Base-by-base conservation (phyloP, 2,113 vertebrate genomes). In the Tupaia tana region DNA sequence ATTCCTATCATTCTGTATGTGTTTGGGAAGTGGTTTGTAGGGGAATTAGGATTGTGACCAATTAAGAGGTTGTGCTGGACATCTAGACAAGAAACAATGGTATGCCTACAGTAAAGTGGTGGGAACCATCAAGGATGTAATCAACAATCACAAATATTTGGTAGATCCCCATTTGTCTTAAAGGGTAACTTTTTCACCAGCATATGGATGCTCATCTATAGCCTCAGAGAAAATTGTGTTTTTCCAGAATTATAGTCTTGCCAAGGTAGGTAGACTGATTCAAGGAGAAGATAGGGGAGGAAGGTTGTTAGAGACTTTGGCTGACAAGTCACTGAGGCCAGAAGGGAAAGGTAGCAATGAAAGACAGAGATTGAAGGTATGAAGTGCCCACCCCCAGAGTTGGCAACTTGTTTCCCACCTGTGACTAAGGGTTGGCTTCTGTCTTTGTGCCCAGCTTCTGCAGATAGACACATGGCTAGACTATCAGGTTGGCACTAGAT, bases 101-200 rank as follows among this genome's bases (percentile, higher is more conserved):
- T 0, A 0, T 1, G 5, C 22, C 61, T 16, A 6, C 0, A 1
- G 22, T 4, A 54, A 66, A 31, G 66, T 29, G 4, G 31, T 69
- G 3, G 73, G 16, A n/a, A 54, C 67, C 7, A 27, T 27, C 66
- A 67, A 74, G 43, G 15, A 6, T 20, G 25, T 8, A 1, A 25
- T 20, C 56, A 5, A 4, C 66, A 66, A 24, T 59, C 58, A 24
- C 18, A 20, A 22, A 27, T 20, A 22, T 9, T 18, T 19, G 25
- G 5, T 34, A 67, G 58, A 67, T 10, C 14, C 14, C 56, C 16
- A 3, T 15, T 24, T 22, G 19, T 56, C 63, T 63, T 27, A 9
- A 80, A 10, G 81, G 8, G 15, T 9, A 78, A 43, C 73, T 58
- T 79, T 54, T 89, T 63, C 70, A 61, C 3, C 66, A 81, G 59